Evolutionary conservation across 2,797 vertebrate species (phyloP).

Genomic region (Poeciliopsis paucimaculata): DNA sequence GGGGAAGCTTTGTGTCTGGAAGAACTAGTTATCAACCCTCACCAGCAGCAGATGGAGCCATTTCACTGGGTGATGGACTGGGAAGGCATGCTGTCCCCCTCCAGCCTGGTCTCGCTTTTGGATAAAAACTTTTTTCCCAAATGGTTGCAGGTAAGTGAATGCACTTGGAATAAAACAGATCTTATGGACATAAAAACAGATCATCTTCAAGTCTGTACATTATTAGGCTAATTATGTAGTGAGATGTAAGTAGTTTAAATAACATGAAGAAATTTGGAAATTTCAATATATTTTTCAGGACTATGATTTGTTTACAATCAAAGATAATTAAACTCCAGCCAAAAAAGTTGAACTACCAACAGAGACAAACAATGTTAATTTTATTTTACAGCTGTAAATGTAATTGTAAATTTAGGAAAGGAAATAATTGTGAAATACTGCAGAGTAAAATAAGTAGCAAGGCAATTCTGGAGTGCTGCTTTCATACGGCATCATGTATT

Average conservation of each 20-base stretch:
- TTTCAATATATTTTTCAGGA: too few species aligned
- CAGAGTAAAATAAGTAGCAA: background rate
- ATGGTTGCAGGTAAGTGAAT: constrained; percentile 91
- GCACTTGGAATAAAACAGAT: background rate
- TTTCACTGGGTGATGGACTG: constrained; percentile 98
- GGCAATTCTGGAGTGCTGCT: background rate
- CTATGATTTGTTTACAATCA: too few species aligned
- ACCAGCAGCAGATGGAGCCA: constrained; percentile 97
- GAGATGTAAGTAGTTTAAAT: background rate
- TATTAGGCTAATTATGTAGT: background rate
- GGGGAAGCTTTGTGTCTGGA: constrained; percentile 89
- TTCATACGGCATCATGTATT: background rate
- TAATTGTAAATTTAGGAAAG: too few species aligned
- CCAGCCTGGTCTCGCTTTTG: constrained; percentile 91
- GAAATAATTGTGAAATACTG: too few species aligned
- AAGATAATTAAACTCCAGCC: too few species aligned
- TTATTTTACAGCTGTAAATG: too few species aligned
- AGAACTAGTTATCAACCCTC: constrained; percentile 94
- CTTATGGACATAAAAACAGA: background rate
- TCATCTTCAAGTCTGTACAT: background rate
- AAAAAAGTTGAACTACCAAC: too few species aligned
- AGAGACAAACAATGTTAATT: too few species aligned
- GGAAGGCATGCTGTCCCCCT: constrained; percentile 96
- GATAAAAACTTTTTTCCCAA: constrained; percentile 98
- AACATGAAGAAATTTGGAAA: background rate